Evolutionary conservation across 2,797 vertebrate species (phyloP).

Genomic region (Sparus aurata): DNA sequence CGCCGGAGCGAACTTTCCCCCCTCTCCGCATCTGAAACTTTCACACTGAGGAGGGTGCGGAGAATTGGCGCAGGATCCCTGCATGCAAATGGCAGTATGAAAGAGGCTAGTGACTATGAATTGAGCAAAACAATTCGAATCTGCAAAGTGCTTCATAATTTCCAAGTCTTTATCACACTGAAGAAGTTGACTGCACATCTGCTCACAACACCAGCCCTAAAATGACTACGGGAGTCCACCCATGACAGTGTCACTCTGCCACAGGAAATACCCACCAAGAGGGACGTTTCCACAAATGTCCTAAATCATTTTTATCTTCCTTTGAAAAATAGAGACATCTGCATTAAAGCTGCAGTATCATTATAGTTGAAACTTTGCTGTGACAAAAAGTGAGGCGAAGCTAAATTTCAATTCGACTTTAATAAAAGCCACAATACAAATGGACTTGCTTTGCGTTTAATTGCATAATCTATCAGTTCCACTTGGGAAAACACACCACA

Average conservation of each 20-base stretch:
- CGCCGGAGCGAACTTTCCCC: too few species aligned
- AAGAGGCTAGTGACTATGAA: not conserved
- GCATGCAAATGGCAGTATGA: too few species aligned
- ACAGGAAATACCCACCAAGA: not conserved
- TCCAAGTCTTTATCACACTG: too few species aligned
- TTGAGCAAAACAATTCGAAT: not conserved
- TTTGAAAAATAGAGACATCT: not conserved
- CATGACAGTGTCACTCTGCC: too few species aligned
- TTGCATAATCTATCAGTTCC: slow-evolving; percentile 39
- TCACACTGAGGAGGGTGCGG: too few species aligned
- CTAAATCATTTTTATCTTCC: not conserved
- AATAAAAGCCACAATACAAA: slow-evolving; percentile 12
- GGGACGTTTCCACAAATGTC: not conserved
- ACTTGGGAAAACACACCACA: slow-evolving; percentile 23
- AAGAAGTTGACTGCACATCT: not conserved
- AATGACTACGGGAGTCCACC: too few species aligned
- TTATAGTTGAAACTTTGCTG: not conserved
- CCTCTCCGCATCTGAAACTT: too few species aligned
- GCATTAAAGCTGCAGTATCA: not conserved
- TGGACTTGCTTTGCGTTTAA: slow-evolving; percentile 36
- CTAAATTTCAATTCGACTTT: slow-evolving; percentile 2
- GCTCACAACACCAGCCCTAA: too few species aligned
- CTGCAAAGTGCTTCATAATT: not conserved
- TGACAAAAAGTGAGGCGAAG: not conserved
- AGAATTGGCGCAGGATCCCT: too few species aligned